Conservation (phyloP, 2,888 invertebrate genomes). For the Cantharis flavilabris region DNA sequence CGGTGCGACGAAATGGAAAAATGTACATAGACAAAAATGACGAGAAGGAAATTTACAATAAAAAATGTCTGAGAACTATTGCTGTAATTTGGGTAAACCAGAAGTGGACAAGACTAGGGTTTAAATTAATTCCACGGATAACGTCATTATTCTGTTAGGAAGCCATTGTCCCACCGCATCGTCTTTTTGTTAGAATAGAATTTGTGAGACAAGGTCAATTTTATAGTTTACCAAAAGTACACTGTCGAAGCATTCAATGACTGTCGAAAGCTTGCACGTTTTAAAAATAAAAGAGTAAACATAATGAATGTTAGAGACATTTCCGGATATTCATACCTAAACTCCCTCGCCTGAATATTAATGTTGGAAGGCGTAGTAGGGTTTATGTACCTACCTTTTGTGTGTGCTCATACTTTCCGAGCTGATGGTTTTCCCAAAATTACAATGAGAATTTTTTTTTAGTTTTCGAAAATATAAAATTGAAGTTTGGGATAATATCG, state of each 20-base stretch:
- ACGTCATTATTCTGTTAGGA: slow-evolving; percentile 32
- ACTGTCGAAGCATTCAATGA: slow-evolving; percentile 3
- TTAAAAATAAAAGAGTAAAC: slow-evolving; percentile 27
- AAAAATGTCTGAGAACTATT: too few species aligned
- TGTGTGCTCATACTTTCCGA: background rate
- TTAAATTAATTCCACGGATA: slow-evolving; percentile 18
- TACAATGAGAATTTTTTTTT: background rate
- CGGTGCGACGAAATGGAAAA: too few species aligned
- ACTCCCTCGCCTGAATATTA: slow-evolving; percentile 41
- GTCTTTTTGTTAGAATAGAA: slow-evolving; percentile 37
- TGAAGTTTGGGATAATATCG: background rate
- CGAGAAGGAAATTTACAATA: too few species aligned
- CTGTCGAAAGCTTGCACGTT: background rate
- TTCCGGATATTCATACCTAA: slow-evolving; percentile 39
- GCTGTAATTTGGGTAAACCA: too few species aligned
- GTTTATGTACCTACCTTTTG: background rate
- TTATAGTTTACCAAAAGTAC: slow-evolving; percentile 37
- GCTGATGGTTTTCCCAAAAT: background rate
- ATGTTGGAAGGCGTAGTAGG: background rate
- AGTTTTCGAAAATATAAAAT: background rate
- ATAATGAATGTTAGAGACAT: slow-evolving; percentile 35
- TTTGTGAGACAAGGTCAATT: slow-evolving; percentile 41
- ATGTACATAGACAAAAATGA: too few species aligned
- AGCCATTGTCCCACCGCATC: slow-evolving; percentile 37
- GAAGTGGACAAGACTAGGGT: background rate